Percentiles rank a stretch among this genome's conserved stretches.
Conservation (phyloP, 2,888 invertebrate genomes). For the Sicus ferrugineus region DNA sequence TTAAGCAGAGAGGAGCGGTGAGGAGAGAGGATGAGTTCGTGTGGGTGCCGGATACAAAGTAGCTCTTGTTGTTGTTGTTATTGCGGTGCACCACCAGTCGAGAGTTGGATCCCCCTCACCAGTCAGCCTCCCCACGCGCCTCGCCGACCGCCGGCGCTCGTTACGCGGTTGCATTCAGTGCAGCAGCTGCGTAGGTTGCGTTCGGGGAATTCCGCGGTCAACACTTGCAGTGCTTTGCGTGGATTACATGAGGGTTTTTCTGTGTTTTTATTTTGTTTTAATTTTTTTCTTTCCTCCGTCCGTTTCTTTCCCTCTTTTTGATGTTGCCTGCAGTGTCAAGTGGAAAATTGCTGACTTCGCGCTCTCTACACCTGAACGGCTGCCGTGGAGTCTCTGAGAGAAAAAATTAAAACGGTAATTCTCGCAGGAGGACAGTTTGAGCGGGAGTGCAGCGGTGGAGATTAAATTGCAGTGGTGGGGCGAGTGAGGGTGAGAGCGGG, state of each 20-base stretch:
- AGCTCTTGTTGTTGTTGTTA: background rate
- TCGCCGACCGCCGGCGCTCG: background rate
- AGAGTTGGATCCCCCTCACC: too few species aligned
- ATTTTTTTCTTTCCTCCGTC: slow-evolving; percentile 29
- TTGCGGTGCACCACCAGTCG: background rate
- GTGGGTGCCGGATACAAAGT: slow-evolving; percentile 2
- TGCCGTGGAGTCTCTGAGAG: background rate
- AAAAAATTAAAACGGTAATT: background rate
- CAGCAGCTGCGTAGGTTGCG: slow-evolving; percentile 31
- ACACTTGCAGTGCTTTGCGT: background rate
- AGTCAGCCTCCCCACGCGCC: background rate
- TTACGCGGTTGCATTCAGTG: slow-evolving; percentile 17
- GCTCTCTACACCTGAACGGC: background rate
- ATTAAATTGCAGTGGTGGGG: background rate
- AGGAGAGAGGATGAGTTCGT: background rate
- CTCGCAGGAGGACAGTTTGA: background rate
- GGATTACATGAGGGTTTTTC: background rate
- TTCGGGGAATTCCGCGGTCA: slow-evolving; percentile 24
- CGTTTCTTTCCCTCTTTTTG: slow-evolving; percentile 35
- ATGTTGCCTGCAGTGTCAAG: slow-evolving; percentile 40
- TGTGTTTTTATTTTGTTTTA: slow-evolving; percentile 29
- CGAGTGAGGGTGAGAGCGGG: background rate
- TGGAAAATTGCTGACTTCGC: slow-evolving; percentile 53
- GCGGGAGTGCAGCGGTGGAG: background rate
- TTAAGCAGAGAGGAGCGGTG: background rate